A percentile compares a stretch with the other conserved stretches of the same genome.
Conservation (phyloP, 2,113 vertebrate species). For the Hippocampus barbouri region DNA sequence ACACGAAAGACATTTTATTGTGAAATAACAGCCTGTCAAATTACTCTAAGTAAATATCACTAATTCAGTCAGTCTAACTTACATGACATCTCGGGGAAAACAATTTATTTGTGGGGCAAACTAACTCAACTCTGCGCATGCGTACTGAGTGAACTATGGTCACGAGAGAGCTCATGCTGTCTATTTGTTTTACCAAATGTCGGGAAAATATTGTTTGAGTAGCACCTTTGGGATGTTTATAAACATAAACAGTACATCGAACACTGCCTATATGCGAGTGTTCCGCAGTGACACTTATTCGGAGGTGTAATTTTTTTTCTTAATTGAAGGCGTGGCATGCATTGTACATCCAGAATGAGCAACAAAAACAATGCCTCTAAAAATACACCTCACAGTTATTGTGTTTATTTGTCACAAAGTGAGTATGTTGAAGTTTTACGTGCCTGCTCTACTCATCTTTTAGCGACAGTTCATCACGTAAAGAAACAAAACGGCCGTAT, state of each 20-base stretch:
- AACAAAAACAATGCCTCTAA: neutral
- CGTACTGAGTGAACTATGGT: neutral
- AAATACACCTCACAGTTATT: neutral
- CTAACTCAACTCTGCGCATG: neutral
- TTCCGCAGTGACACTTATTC: neutral
- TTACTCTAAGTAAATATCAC: accelerated
- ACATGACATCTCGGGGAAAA: neutral
- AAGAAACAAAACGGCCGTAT: accelerated
- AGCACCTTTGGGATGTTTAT: neutral
- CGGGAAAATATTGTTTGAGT: neutral
- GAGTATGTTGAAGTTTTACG: no score
- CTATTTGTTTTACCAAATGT: neutral
- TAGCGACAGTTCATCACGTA: neutral
- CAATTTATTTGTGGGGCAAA: neutral
- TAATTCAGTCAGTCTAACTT: neutral
- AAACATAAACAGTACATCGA: neutral
- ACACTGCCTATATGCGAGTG: no score
- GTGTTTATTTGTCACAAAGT: neutral
- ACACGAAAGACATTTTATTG: neutral
- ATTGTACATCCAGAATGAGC: neutral
- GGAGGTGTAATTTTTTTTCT: constrained; percentile 9
- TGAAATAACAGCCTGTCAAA: neutral
- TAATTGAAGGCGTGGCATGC: constrained; percentile 18
- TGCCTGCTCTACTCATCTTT: neutral
- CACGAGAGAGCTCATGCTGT: neutral